phyloP scores from a whole-genome alignment of 2,888 invertebrate species.

The Monochamus alternatus region DNA sequence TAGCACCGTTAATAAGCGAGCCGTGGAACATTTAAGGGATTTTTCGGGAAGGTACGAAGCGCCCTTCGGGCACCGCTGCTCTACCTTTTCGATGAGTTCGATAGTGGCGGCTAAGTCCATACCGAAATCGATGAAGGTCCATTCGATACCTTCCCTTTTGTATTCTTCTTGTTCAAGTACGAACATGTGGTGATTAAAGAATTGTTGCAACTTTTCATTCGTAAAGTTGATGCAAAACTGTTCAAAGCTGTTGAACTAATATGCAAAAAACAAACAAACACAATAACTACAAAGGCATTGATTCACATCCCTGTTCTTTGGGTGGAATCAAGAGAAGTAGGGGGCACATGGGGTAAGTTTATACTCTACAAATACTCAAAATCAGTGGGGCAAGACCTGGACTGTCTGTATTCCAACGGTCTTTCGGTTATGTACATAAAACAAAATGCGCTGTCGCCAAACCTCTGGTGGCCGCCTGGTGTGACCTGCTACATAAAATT shows the following conservation, averaged over 20 bases:
- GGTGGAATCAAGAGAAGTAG: conserved; percentile 55
- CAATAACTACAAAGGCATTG: conserved; percentile 52
- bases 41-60: conserved; percentile 20
- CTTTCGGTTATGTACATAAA: conserved; percentile 22
- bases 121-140: conserved; percentile 95
- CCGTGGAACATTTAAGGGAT: conserved; percentile 31
- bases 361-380: conserved; percentile 44
- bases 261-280: conserved; percentile 62
- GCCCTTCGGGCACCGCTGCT: conserved; percentile 33
- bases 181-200: conserved; percentile 97
- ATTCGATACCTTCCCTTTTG: conserved; percentile 91
- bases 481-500: conserved; percentile 68
- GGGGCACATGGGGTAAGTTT: conserved; percentile 28
- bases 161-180: conserved; percentile 95
- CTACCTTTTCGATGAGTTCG: conserved; percentile 85
- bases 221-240: conserved; percentile 96
- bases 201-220: conserved; percentile 94
- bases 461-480: conserved; percentile 1
- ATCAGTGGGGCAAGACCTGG: conserved; percentile 1
- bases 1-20: conserved; percentile 21
- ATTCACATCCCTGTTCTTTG: conserved; percentile 58
- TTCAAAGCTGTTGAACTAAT: conserved; percentile 91
- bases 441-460: conserved; percentile 20
- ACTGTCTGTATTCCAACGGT: conserved; percentile 9
- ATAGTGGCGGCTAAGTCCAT: conserved; percentile 91